These are phyloP conservation scores for Amphipoea lucens DNA, from an alignment of 2,888 invertebrate genomes.

Conservation along the genomic window DNA sequence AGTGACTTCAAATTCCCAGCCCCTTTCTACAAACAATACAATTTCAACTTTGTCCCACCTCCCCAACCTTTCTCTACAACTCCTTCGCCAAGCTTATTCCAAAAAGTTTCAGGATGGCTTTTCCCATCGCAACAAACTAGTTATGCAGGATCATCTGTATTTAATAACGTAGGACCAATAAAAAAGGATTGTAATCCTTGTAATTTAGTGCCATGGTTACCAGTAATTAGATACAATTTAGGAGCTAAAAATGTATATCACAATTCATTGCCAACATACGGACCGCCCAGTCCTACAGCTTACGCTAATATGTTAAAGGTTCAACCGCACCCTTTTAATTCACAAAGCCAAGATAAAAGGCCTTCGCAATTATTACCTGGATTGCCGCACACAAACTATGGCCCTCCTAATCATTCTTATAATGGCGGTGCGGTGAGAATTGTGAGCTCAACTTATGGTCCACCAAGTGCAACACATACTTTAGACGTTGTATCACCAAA, in stretches of 20 bases:
- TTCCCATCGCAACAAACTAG: constrained; percentile 88
- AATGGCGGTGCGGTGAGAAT: constrained; percentile 67
- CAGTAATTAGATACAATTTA: constrained; percentile 90
- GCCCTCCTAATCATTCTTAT: constrained; percentile 75
- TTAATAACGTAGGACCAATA: constrained; percentile 75
- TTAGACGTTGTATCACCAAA: constrained; percentile 78
- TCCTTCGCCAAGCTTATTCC: constrained; percentile 89
- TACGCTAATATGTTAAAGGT: constrained; percentile 73
- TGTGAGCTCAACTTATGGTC: constrained; percentile 81
- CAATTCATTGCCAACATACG: constrained; percentile 82
- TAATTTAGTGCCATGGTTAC: constrained; percentile 95
- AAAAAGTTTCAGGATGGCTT: constrained; percentile 91
- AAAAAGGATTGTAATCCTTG: constrained; percentile 93
- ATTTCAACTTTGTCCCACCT: constrained; percentile 86
- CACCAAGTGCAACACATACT: constrained; percentile 79
- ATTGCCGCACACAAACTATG: constrained; percentile 79
- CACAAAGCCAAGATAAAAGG: constrained; percentile 69
- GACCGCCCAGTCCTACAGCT: constrained; percentile 85
- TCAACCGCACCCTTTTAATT: constrained; percentile 76
- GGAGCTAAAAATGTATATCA: constrained; percentile 80
- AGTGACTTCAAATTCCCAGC: constrained; percentile 85
- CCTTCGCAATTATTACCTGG: constrained; percentile 73
- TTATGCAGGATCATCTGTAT: constrained; percentile 70
- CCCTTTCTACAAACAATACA: constrained; percentile 87
- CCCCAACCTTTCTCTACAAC: constrained; percentile 86